phyloP scores from a whole-genome alignment of 2,797 vertebrate genomes.

The Sitta carolinensis region DNA sequence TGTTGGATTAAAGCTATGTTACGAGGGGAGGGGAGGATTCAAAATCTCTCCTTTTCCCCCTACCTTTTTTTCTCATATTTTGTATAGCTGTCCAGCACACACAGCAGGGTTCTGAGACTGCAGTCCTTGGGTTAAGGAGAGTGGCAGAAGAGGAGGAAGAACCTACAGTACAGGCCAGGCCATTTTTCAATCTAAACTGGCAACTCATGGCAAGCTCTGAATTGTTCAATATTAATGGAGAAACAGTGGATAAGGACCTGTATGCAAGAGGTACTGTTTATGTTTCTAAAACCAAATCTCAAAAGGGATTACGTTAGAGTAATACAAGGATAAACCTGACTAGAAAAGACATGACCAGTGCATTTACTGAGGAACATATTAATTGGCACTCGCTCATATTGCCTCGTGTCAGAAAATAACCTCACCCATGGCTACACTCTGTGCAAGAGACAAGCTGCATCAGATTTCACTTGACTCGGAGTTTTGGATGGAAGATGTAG shows the following conservation, averaged over 20 bases:
- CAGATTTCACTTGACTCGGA: background rate
- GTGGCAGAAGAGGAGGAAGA: background rate
- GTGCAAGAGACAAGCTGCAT: background rate
- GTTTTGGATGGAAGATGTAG: background rate
- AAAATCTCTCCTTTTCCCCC: background rate
- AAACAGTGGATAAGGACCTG: background rate
- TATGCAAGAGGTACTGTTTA: background rate
- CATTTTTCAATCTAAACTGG: background rate
- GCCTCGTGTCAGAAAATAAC: background rate
- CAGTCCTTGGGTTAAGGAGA: background rate
- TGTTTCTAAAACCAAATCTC: background rate
- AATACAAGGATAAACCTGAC: background rate
- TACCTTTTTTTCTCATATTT: background rate
- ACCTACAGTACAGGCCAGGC: background rate
- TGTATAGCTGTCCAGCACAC: background rate
- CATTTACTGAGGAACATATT: background rate
- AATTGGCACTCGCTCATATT: background rate
- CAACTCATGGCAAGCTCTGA: background rate
- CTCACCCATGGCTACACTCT: background rate
- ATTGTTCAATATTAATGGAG: background rate
- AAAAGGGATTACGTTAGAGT: background rate
- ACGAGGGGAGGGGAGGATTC: background rate
- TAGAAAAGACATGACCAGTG: background rate
- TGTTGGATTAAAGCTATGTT: background rate
- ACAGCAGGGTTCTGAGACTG: background rate